Base-by-base conservation (phyloP, 2,888 invertebrate species). In the Hirtodrosophila histrioides region DNA sequence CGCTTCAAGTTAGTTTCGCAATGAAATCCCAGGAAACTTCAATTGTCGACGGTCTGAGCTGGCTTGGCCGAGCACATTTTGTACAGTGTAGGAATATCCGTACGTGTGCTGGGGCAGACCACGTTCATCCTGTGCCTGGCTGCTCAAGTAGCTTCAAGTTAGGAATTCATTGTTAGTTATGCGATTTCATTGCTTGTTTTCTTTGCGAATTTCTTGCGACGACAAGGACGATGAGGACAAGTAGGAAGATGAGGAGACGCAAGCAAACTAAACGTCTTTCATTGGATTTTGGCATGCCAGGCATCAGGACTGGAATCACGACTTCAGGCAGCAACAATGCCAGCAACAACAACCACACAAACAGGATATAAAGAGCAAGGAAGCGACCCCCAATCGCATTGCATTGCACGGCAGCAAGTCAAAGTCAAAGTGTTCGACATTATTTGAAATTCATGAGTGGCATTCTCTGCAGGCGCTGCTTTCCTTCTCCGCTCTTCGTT, bases 131-230 rank as follows among this genome's bases (percentile, higher is more conserved):
- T 64, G 70, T 46, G 54, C 55, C 56, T 66, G 67, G 72, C 54
- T 67, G 77, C 74, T 76, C 79, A 75, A 80, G 83, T 79, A 80
- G 79, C 83, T 78, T 66, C 79, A 75, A 81, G 81, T 86, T 82
- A 62, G 78, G 78, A 84, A 82, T 80, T 78, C 84, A 81, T 80
- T 82, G 84, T 78, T 78, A 72, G 75, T 81, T 76, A 84, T 85
- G 84, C 80, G 87, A 88, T 86, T 87, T 86, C 88, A 76, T 86
- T 86, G 86, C 85, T 86, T 88, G 84, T 84, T 82, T 86, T 78
- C 78, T 76, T 78, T 75, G 60, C 73, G 77, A 78, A 74, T 79
- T 86, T 72, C 80, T 80, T 63, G 64, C 66, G 69, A 78, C 67
- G 51, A 65, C 75, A 58, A 46, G 45, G 54, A 41, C 31, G 39